phyloP scores from a whole-genome alignment of 2,888 invertebrate genomes.

The Timema podura region DNA sequence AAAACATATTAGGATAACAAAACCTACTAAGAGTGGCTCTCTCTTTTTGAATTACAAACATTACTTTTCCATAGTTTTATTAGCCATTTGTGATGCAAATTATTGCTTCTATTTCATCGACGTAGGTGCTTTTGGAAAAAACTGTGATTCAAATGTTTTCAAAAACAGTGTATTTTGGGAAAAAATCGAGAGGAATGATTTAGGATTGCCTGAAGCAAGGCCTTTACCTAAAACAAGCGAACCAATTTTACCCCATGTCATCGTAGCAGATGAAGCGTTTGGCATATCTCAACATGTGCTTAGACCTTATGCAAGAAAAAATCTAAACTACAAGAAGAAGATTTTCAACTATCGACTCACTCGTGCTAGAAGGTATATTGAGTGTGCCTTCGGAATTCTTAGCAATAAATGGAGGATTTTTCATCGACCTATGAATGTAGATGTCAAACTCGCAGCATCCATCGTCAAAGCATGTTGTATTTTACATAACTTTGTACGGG shows the following conservation, averaged over 20 bases:
- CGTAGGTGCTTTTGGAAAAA: slow-evolving; percentile 4
- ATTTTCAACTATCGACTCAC: background rate
- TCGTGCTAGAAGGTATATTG: background rate
- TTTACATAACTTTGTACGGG: slow-evolving; percentile 9
- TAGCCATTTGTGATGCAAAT: background rate
- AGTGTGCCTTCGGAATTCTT: slow-evolving; percentile 14
- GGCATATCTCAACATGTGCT: slow-evolving; percentile 1
- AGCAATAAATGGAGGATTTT: slow-evolving; percentile 15
- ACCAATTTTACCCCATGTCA: background rate
- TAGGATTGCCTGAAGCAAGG: background rate
- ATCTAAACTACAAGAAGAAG: slow-evolving; percentile 4
- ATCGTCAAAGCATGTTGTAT: slow-evolving; percentile 16
- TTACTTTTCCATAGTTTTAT: slow-evolving; percentile 1
- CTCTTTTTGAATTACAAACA: background rate
- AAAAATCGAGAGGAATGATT: background rate
- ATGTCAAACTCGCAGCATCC: background rate
- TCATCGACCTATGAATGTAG: slow-evolving; percentile 4
- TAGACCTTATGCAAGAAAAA: slow-evolving; percentile 2
- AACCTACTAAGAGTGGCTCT: slow-evolving; percentile 8
- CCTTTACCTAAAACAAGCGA: background rate
- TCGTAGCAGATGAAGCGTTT: slow-evolving; percentile 8
- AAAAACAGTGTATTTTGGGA: background rate
- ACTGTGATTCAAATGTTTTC: slow-evolving; percentile 3
- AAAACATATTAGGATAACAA: background rate
- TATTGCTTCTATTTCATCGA: background rate